phyloP scores from a whole-genome alignment of 2,797 vertebrate genomes.

The Simalia tracyae region DNA sequence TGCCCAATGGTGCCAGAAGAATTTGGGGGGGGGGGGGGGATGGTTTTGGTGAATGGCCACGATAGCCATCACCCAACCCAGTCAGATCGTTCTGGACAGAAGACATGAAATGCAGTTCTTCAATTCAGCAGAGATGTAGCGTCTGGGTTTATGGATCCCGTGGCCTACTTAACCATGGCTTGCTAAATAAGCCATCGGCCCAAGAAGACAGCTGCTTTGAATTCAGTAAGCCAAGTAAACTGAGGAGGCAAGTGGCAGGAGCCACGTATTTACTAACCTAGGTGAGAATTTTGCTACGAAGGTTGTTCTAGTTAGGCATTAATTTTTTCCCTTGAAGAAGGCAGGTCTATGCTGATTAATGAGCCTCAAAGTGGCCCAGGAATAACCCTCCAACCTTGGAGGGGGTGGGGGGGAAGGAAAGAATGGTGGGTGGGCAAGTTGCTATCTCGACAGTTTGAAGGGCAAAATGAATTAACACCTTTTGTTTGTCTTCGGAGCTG shows the following conservation, averaged over 20 bases:
- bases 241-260: too few species aligned
- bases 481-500: constrained; percentile 66
- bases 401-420: constrained; percentile 54
- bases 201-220: neutral
- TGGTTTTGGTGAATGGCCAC: too few species aligned
- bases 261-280: neutral
- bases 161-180: too few species aligned
- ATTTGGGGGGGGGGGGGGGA: too few species aligned
- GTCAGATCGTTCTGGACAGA: neutral
- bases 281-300: neutral
- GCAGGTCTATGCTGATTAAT: constrained; percentile 59
- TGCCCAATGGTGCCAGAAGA: too few species aligned
- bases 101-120: too few species aligned
- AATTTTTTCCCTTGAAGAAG: constrained; percentile 52
- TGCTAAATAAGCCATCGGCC: neutral
- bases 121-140: neutral
- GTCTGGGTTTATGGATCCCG: too few species aligned
- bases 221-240: neutral
- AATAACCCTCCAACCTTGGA: constrained; percentile 64
- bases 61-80: neutral
- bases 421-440: constrained; percentile 50
- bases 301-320: constrained; percentile 52
- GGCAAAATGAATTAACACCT: constrained; percentile 73
- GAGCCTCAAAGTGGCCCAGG: constrained; percentile 62
- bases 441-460: constrained; percentile 62